Evolutionary conservation across 2,797 vertebrate species (phyloP), one percentile per base, ranked within the genome.

Genomic region (Micrastur ruficollis): DNA sequence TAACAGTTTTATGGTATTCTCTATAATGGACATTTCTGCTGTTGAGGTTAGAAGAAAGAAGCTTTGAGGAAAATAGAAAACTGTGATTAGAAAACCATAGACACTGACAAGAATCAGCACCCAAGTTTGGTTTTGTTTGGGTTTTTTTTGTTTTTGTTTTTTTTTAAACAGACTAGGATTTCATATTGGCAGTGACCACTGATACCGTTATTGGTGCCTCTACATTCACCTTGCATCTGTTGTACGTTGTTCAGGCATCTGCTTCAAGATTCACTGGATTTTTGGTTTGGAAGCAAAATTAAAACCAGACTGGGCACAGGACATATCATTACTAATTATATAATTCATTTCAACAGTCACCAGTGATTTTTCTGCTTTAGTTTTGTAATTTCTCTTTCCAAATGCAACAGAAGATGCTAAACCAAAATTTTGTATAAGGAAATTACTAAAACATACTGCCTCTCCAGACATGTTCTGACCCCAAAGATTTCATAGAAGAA

Each of bases 21-120:
- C 31, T 67, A 22, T 50, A 89, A 70, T 26, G 40, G 67, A 44
- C 44, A 61, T 85, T 78, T 82, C 86, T 92, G 55, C 40, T 90
- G 40, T 16, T 81, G 16, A 36, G 12, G 10, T 58, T 79, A 52
- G 40, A 84, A 68, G 20, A 87, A 67, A 92, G 53, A 47, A 82
- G 29, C 44, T 59, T 86, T 63, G 65, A 89, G 36, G 58, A 52
- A 78, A 91, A 94, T 6, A 78, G 8, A 87, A 72, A 76, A 95
- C 42, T 19, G 22, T 80, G 71, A 95, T 93, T 91, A 78, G 83
- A 95, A 95, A 96, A 85, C 71, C 90, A 95, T 4, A 71, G 83
- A 63, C 27, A 42, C 58, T 29, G 29, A 74, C 55, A 76, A 40
- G 49, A 93, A 40, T 81, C 88, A 49, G 74, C 81, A 93, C 14